phyloP scores from a whole-genome alignment of 2,888 invertebrate species.

The Salpingus planirostris region DNA sequence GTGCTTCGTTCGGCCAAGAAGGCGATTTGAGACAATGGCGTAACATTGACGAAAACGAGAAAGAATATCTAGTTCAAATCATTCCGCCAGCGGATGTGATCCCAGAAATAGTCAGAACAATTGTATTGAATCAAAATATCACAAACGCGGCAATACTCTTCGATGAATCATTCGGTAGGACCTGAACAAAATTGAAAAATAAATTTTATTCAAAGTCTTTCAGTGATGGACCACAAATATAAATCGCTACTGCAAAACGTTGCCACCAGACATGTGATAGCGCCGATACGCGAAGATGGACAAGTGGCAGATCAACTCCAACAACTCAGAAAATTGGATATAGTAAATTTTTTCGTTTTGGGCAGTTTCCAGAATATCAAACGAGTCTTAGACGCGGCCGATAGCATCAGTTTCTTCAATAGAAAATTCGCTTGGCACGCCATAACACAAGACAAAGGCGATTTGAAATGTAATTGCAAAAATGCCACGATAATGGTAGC shows the following conservation, averaged over 20 bases:
- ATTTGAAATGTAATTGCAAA: conserved; percentile 63
- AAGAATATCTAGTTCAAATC: conserved; percentile 70
- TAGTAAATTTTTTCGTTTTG: conserved; percentile 82
- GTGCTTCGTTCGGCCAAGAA: conserved; percentile 76
- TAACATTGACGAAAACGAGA: conserved; percentile 58
- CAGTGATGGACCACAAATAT: conserved; percentile 90
- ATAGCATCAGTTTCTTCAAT: conserved; percentile 65
- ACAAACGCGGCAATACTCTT: conserved; percentile 88
- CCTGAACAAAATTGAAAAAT: conserved; percentile 3
- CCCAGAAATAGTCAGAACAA: conserved; percentile 72
- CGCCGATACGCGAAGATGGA: conserved; percentile 49
- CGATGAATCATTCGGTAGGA: conserved; percentile 71
- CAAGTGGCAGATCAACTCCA: conserved; percentile 58
- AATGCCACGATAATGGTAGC: conserved; percentile 70
- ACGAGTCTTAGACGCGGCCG: conserved; percentile 47
- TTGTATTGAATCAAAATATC: conserved; percentile 75
- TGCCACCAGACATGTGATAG: conserved; percentile 84
- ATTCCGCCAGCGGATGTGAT: conserved; percentile 80
- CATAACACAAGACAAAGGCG: conserved; percentile 66
- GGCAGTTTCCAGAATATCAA: conserved; percentile 64
- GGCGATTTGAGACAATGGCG: conserved; percentile 81
- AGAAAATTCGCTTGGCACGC: conserved; percentile 83
- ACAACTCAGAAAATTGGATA: conserved; percentile 69
- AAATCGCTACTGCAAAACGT: conserved; percentile 84
- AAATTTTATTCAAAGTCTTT: too few relatives aligned